phyloP scores from a whole-genome alignment of 2,888 invertebrate species.

The Drosophila incognita region DNA sequence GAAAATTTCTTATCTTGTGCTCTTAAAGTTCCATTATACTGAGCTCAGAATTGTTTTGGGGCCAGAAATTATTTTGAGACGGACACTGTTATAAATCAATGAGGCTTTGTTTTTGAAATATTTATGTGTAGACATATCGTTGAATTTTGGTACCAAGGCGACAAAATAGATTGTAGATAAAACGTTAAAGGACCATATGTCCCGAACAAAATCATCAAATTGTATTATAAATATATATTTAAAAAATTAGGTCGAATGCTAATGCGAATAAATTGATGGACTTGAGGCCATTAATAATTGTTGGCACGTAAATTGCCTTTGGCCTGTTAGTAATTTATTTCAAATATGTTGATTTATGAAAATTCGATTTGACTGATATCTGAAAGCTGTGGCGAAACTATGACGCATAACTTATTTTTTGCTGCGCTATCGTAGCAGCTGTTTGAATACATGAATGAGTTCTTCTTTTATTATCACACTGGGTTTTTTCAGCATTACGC shows the following conservation, averaged over 20 bases:
- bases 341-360: conserved; percentile 24
- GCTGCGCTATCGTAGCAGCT: conserved; percentile 20
- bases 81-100: conserved; percentile 14
- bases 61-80: conserved; percentile 7
- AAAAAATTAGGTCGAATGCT: conserved; percentile 16
- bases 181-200: background rate
- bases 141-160: background rate
- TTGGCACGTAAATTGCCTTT: conserved; percentile 7
- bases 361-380: conserved; percentile 25
- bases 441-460: conserved; percentile 52
- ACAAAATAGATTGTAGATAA: background rate
- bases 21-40: conserved; percentile 11
- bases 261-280: conserved; percentile 19
- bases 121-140: conserved; percentile 3
- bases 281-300: conserved; percentile 1
- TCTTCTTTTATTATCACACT: conserved; percentile 37
- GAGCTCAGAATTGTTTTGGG: background rate
- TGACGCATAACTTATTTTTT: conserved; percentile 13
- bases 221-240: conserved; percentile 1
- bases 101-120: conserved; percentile 4
- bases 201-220: background rate
- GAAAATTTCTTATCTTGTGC: conserved; percentile 9
- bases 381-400: conserved; percentile 2
- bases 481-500: conserved; percentile 33
- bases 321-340: conserved; percentile 11